Conservation (phyloP, 2,797 vertebrate species). For the Tokudaia tokunoshimensis region DNA sequence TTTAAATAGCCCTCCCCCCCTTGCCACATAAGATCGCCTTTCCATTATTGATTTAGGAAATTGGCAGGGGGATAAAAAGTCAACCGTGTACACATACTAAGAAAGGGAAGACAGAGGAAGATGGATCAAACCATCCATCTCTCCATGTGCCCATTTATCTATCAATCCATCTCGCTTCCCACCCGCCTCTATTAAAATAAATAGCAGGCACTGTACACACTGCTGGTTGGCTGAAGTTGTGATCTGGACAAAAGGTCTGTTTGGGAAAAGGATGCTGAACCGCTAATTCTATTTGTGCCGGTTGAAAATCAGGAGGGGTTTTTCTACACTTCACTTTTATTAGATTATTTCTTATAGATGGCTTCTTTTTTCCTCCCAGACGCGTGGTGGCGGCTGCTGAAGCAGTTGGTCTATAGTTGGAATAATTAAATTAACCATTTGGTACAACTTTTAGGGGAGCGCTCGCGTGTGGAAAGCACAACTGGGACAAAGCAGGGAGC, state of each 20-base stretch:
- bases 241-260: constrained; percentile 92
- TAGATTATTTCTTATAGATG: constrained; percentile 98
- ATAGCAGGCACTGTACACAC: constrained; percentile 77
- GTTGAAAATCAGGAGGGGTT: constrained; percentile 97
- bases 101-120: constrained; percentile 81
- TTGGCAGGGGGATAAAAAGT: constrained; percentile 68
- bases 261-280: constrained; percentile 92
- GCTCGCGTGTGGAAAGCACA: constrained; percentile 95
- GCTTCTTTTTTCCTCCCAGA: constrained; percentile 94
- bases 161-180: constrained; percentile 80
- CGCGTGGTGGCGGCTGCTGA: constrained; percentile 98
- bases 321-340: constrained; percentile 98
- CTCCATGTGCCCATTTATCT: constrained; percentile 78
- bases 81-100: constrained; percentile 80
- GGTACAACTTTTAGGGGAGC: constrained; percentile 95
- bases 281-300: constrained; percentile 99
- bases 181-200: constrained; percentile 81
- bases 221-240: constrained; percentile 85
- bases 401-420: constrained; percentile 98
- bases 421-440: constrained; percentile 99
- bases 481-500: constrained; percentile 86
- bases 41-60: constrained; percentile 75
- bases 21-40: constrained; percentile 57
- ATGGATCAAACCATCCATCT: constrained; percentile 79
- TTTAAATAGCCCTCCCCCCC: constrained; percentile 45